phyloP scores from a whole-genome alignment of 2,888 invertebrate genomes.

The Saturnia pavonia region DNA sequence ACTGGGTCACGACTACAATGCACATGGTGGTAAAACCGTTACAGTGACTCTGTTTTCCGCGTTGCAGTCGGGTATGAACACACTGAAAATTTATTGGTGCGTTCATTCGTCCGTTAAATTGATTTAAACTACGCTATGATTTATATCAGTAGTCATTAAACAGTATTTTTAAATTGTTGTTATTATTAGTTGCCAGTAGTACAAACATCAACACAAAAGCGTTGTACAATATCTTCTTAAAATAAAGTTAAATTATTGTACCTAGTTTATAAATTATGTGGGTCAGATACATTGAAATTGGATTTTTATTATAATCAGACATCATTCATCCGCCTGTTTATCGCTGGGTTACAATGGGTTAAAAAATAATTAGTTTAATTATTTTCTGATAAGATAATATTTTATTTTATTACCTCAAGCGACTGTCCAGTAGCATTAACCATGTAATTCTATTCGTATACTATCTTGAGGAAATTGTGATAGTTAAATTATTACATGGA shows the following conservation, averaged over 20 bases:
- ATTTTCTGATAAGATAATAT: slow-evolving; percentile 48
- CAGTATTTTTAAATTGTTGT: background rate
- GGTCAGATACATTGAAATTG: slow-evolving; percentile 36
- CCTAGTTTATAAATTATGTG: slow-evolving; percentile 23
- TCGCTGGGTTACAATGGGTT: slow-evolving; percentile 63
- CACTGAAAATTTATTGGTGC: background rate
- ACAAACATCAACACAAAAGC: background rate
- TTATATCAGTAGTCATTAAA: background rate
- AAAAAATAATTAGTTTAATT: slow-evolving; percentile 64
- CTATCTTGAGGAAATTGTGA: background rate
- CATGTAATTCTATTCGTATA: background rate
- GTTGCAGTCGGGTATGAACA: background rate
- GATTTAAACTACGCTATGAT: background rate
- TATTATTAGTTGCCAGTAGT: background rate
- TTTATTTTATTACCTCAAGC: slow-evolving; percentile 24
- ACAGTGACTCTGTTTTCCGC: too few relatives aligned
- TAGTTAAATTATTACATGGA: background rate
- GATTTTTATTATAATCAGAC: slow-evolving; percentile 38
- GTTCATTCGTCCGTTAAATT: background rate
- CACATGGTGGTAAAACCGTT: too few relatives aligned
- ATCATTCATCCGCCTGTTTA: slow-evolving; percentile 55
- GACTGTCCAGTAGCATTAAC: slow-evolving; percentile 18
- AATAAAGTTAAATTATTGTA: slow-evolving; percentile 4
- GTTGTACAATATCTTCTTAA: background rate
- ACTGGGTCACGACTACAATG: too few relatives aligned